These are phyloP conservation scores for Acanthoscelides obtectus DNA, from an alignment of 2,888 invertebrate genomes.

Conservation along the genomic window DNA sequence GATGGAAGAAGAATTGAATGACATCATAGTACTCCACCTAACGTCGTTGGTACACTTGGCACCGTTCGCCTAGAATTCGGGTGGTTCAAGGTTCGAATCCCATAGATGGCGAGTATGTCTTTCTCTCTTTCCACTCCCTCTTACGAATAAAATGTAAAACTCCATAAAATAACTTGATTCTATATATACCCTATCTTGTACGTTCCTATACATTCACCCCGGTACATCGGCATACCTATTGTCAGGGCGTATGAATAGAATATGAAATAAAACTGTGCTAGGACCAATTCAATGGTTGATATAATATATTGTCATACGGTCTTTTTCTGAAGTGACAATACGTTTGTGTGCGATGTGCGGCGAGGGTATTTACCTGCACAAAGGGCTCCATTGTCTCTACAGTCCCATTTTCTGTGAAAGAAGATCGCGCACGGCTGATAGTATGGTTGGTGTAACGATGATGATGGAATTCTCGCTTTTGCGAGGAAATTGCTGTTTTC, in stretches of 20 bases:
- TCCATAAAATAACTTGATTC: no score
- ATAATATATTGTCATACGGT: slow-evolving; percentile 50
- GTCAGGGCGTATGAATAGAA: slow-evolving; percentile 36
- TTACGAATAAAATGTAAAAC: no score
- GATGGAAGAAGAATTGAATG: no score
- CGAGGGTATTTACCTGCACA: slow-evolving; percentile 15
- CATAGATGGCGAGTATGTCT: no score
- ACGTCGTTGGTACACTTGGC: no score
- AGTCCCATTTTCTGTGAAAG: background rate
- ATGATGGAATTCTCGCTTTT: no score
- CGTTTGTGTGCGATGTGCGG: slow-evolving; percentile 47
- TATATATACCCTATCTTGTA: no score
- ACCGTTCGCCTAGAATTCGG: no score
- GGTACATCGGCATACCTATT: slow-evolving; percentile 21
- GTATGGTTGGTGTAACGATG: no score
- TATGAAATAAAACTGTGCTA: slow-evolving; percentile 43
- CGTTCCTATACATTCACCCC: background rate
- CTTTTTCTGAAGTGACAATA: slow-evolving; percentile 45
- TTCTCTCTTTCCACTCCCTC: no score
- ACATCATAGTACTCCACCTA: no score
- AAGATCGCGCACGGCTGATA: background rate
- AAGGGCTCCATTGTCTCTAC: background rate
- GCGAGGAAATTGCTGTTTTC: background rate
- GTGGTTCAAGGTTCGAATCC: no score
- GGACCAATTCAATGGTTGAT: slow-evolving; percentile 46